Evolutionary conservation across 2,113 vertebrate species (phyloP).

Genomic region (Phrynosoma blainvillii): DNA sequence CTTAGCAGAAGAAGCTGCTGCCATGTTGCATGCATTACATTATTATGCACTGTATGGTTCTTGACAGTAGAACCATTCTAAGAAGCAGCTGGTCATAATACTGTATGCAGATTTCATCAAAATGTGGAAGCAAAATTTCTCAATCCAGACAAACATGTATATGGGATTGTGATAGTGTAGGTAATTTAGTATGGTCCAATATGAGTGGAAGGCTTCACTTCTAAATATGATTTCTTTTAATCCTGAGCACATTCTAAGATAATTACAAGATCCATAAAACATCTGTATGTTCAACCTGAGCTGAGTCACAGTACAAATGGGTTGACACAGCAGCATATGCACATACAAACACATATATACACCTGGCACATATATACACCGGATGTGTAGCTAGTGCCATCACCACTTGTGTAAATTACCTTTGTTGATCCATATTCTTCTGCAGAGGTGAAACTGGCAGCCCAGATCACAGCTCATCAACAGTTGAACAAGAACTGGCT

Average conservation of each 20-base stretch:
- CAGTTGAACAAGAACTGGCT: conserved; percentile 87
- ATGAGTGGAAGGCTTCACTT: not conserved
- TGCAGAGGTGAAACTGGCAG: conserved; percentile 81
- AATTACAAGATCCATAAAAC: not conserved
- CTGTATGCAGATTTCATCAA: no score
- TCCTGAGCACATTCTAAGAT: not conserved
- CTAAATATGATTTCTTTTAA: not conserved
- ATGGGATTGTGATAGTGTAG: not conserved
- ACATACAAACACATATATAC: not conserved
- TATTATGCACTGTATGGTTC: not conserved
- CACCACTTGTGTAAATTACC: not conserved
- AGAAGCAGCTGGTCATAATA: not conserved
- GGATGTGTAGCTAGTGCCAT: not conserved
- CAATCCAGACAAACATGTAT: no score
- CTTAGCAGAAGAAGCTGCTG: not conserved
- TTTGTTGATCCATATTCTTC: not conserved
- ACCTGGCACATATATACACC: no score
- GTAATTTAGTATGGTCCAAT: not conserved
- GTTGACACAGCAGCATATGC: no score
- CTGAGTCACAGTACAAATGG: not conserved
- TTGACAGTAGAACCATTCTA: not conserved
- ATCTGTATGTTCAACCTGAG: not conserved
- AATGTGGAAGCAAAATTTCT: no score
- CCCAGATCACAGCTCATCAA: conserved; percentile 84
- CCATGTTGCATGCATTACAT: not conserved